phyloP scores from a whole-genome alignment of 1,140 invertebrate genomes.

The Magallana gigas region DNA sequence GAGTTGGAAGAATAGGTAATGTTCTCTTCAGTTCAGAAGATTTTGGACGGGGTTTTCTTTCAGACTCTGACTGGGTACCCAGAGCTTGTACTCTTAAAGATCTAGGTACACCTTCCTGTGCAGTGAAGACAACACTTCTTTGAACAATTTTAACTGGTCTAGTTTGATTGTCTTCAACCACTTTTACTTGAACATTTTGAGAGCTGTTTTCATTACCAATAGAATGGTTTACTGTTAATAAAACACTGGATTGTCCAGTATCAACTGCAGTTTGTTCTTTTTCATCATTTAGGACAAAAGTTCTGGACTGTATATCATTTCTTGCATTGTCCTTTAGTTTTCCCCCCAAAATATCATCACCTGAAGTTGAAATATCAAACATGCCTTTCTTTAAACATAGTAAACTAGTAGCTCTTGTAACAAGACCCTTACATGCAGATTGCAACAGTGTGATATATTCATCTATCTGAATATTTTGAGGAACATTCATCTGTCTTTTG shows the following conservation, averaged over 20 bases:
- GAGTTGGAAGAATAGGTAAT: slow-evolving; percentile 10
- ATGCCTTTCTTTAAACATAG: background rate
- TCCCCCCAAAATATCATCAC: background rate
- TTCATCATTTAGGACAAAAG: background rate
- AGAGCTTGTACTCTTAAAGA: background rate
- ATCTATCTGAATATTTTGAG: slow-evolving; percentile 15
- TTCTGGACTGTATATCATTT: background rate
- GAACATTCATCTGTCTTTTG: slow-evolving; percentile 23
- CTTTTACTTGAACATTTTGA: too few species aligned
- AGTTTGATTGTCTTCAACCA: too few species aligned
- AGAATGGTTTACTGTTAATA: background rate
- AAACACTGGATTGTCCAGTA: background rate
- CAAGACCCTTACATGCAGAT: background rate
- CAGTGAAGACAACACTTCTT: background rate
- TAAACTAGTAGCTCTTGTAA: background rate
- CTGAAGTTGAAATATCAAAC: background rate
- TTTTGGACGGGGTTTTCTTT: slow-evolving; percentile 1
- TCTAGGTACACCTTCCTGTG: background rate
- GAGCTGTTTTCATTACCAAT: too few species aligned
- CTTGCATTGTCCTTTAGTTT: background rate
- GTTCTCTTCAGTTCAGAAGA: slow-evolving; percentile 13
- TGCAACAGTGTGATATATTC: background rate
- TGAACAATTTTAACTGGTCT: background rate
- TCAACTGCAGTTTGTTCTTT: too few species aligned
- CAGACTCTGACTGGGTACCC: background rate